Base-by-base conservation (phyloP, 2,113 vertebrate genomes). In the Tauraco erythrolophus region DNA sequence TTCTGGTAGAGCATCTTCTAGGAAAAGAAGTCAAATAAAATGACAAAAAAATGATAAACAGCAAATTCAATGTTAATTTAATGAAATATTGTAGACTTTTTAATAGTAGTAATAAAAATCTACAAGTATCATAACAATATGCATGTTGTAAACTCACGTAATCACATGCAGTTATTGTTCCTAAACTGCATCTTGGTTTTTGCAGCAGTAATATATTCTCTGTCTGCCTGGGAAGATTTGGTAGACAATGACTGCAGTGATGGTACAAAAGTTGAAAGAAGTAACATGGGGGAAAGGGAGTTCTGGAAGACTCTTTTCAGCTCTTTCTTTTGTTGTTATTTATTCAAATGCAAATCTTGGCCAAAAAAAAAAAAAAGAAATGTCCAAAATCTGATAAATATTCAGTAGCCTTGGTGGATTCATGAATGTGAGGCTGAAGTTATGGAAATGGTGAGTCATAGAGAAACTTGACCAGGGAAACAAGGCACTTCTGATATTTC, bases 341-440 rank as follows among this genome's bases (percentile, higher is more conserved):
- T 95, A 95, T 94, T 97, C 93, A 94, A 96, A 96, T 94, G 91
- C 92, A 96, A 95, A 93, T 96, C 18, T 92, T 92, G 37, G 43
- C 3, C 1, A 3, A 18, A 51, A 48, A 22, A 53, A 18, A 24
- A 39, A 68, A 35, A 60, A 14, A 31, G 9, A 13, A 37, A 28
- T 5, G 37, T 68, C 48, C 19, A 39, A 92, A 94, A 76, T 91
- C 66, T 95, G 89, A 85, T 90, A 90, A 92, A 94, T 92, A 95
- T 92, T 94, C 89, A 93, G 18, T 75, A 93, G 69, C 33, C n/a
- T 82, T 60, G 74, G 41, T 68, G 61, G 35, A 68, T 82, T 95
- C 48, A 39, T 82, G 89, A 75, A 81, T 76, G 64, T 71, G 51
- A 91, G 72, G 76, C 83, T 84, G 50, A 72, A 86, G 69, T 66